Percentiles rank a stretch among this genome's conserved stretches.
These are phyloP conservation scores for Onchidella celtica DNA, from an alignment of 2,888 invertebrate genomes.

Conservation along the genomic window DNA sequence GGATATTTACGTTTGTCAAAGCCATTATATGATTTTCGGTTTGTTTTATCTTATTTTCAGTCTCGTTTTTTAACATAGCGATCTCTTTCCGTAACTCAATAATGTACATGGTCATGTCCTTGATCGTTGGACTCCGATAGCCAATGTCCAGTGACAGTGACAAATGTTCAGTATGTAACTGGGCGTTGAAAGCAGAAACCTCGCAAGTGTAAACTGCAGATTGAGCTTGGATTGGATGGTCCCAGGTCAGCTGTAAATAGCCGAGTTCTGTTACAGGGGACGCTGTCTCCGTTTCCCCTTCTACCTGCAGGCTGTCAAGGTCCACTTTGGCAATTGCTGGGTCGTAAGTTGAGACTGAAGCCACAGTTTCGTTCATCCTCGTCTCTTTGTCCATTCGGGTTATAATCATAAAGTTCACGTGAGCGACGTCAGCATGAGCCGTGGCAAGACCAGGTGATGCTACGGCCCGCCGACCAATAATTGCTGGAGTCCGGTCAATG, in stretches of 20 bases:
- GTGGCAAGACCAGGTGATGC: no score
- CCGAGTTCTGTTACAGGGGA: slow-evolving; percentile 12
- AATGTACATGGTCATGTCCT: slow-evolving; percentile 18
- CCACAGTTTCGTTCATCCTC: not conserved
- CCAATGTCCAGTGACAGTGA: not conserved
- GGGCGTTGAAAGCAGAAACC: not conserved
- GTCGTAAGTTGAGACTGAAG: slow-evolving; percentile 5
- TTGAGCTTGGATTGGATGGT: not conserved
- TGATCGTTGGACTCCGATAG: not conserved
- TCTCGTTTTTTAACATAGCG: not conserved
- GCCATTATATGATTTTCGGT: no score
- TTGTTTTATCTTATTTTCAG: no score
- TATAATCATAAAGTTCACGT: slow-evolving; percentile 25
- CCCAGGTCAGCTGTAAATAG: slow-evolving; percentile 22
- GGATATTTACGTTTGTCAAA: no score
- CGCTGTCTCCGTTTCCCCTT: not conserved
- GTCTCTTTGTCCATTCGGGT: not conserved
- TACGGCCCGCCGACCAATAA: no score
- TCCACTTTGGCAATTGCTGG: not conserved
- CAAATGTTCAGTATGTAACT: not conserved
- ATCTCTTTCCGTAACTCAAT: not conserved
- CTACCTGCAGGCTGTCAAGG: not conserved
- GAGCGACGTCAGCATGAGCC: not conserved
- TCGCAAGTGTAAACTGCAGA: slow-evolving; percentile 15
- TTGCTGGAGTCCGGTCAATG: no score